A percentile compares a stretch with the other conserved stretches of the same genome.
Conservation (phyloP, 2,888 invertebrate genomes). For the Pseudococcus jackbeardsleyi region DNA sequence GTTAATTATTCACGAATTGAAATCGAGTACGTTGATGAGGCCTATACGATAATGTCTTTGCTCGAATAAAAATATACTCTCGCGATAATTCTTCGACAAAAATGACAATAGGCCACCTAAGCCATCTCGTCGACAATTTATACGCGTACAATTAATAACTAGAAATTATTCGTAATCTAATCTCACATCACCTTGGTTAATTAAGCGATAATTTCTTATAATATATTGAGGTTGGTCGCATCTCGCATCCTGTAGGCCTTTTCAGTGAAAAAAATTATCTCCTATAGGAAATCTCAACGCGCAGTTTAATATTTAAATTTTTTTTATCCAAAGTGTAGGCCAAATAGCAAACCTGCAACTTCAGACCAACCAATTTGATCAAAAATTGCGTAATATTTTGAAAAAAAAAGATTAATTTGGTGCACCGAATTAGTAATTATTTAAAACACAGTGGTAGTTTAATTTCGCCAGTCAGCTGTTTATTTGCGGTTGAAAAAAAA, state of each 20-base stretch:
- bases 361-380: background rate
- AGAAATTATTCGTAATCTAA: constrained; percentile 48
- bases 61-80: background rate
- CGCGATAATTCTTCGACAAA: background rate
- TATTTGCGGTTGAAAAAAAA: background rate
- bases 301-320: background rate
- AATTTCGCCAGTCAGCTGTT: constrained; percentile 46
- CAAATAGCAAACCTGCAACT: background rate
- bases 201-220: constrained; percentile 43
- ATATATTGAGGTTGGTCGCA: constrained; percentile 49
- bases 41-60: background rate
- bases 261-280: background rate
- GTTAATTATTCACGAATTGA: background rate
- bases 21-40: background rate
- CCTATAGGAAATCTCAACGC: background rate
- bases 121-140: background rate
- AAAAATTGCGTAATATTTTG: background rate
- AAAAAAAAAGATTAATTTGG: background rate
- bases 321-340: background rate
- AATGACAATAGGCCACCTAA: constrained; percentile 19
- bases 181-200: constrained; percentile 25
- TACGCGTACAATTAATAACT: background rate
- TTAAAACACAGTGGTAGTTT: background rate
- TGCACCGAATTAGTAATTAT: background rate
- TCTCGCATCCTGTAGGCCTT: constrained; percentile 47